Conservation (phyloP, 2,888 invertebrate genomes). For the Oegoconia quadripuncta region DNA sequence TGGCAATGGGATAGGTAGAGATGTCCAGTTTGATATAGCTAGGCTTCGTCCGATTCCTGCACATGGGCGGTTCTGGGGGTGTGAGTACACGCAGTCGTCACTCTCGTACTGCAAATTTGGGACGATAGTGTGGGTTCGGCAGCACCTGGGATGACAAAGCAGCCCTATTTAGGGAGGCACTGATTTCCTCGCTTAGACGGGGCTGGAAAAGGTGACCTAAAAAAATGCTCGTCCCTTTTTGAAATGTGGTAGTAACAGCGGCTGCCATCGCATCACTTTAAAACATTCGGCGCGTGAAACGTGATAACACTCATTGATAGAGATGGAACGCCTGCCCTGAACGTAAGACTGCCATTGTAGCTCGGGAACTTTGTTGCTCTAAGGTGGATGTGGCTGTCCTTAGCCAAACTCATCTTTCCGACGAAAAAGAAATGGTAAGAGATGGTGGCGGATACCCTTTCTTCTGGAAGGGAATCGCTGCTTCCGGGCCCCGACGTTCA, state of each 20-base stretch:
- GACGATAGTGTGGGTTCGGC: slow-evolving; percentile 1
- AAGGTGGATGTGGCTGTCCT: slow-evolving; percentile 16
- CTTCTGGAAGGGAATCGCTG: slow-evolving; percentile 13
- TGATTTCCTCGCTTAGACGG: neutral
- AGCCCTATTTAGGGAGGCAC: too few species aligned
- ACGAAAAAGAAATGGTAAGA: slow-evolving; percentile 12
- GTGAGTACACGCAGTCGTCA: neutral
- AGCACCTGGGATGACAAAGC: too few species aligned
- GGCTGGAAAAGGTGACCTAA: neutral
- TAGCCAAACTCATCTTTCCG: slow-evolving; percentile 19
- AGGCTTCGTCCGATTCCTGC: slow-evolving; percentile 1
- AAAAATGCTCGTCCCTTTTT: neutral
- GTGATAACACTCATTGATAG: slow-evolving; percentile 11
- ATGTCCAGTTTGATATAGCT: slow-evolving; percentile 2
- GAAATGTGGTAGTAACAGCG: neutral
- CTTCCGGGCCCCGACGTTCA: slow-evolving; percentile 7
- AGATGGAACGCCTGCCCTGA: neutral
- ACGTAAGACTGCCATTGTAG: slow-evolving; percentile 14
- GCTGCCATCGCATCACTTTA: too few species aligned
- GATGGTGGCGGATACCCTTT: slow-evolving; percentile 12
- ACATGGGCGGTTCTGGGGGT: slow-evolving; percentile 4
- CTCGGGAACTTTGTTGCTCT: slow-evolving; percentile 14
- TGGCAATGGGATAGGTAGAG: slow-evolving; percentile 10
- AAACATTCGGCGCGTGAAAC: too few species aligned
- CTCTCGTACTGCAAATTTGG: neutral